Base-by-base conservation (phyloP, 2,888 invertebrate genomes). In the Dione juno region DNA sequence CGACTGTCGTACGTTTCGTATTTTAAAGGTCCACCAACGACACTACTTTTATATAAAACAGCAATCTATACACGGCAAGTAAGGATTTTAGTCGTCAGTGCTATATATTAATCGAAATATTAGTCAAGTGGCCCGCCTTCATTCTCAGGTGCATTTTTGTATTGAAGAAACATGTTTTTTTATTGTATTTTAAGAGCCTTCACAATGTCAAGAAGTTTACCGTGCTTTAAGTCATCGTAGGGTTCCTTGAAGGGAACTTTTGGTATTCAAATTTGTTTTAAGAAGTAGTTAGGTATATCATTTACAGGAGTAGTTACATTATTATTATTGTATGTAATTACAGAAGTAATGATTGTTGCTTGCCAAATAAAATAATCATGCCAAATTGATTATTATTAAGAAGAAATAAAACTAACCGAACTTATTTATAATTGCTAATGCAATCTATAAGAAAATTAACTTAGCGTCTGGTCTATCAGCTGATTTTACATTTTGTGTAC, bases 131-230 rank as follows among this genome's bases (percentile, higher is more conserved):
- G 88, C 85, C 90, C 92, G 89, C 92, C 92, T 91, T 88, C 90
- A 90, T 92, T 90, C 92, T 92, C 92, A 92, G 92, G 92, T 92
- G 92, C 92, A 90, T 92, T 90, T 92, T 92, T 92, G 90, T 90
- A 91, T 92, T 87, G 88, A 88, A 87, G 88, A 84, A 88, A 86
- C 89, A 85, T 88, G 88, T 87, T 87, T 89, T 88, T 87, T 89
- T 88, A 84, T 86, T 86, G 82, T 88, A 85, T 90, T 89, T 89
- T 86, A 86, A 88, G 88, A 88, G 82, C 82, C 79, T 84, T 86
- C 83, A 85, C 84, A 88, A 88, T 87, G 87, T 88, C 84, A 88
- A 81, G 80, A 80, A 85, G 86, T 89, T 89, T 90, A 86, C 84
- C 86, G 87, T 84, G 90, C 84, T 88, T 90, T 88, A 87, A 83